Evolutionary conservation across 2,888 invertebrate species (phyloP).

Genomic region (Slavum lentiscoides): DNA sequence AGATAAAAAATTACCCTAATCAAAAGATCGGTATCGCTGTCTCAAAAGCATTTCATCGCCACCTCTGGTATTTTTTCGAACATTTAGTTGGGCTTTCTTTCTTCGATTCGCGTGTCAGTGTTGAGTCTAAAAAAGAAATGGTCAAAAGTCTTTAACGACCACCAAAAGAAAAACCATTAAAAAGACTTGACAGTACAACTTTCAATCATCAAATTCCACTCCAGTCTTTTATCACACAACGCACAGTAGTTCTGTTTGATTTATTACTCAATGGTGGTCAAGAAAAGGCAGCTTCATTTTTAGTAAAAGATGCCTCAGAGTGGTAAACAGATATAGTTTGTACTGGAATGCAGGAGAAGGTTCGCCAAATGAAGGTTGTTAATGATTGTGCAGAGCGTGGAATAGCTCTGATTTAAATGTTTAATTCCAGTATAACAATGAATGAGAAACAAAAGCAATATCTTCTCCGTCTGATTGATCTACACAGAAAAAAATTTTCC

Average conservation of each 20-base stretch:
- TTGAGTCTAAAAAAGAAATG: conserved; percentile 8
- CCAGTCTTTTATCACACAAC: neutral
- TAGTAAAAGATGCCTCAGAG: neutral
- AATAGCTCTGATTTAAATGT: conserved; percentile 4
- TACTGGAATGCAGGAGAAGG: neutral
- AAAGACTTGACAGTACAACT: neutral
- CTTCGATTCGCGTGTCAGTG: neutral
- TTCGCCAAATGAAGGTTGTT: neutral
- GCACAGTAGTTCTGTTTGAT: neutral
- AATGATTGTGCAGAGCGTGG: conserved; percentile 16
- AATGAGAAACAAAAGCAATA: neutral
- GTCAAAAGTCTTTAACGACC: neutral
- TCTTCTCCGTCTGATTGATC: neutral
- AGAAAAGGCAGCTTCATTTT: neutral
- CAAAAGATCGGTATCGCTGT: neutral
- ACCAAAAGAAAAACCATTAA: neutral
- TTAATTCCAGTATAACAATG: neutral
- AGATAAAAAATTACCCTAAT: conserved; percentile 6
- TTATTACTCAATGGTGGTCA: neutral
- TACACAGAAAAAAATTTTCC: neutral
- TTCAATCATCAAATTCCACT: neutral
- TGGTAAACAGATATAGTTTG: neutral
- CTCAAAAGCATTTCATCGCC: conserved; percentile 7
- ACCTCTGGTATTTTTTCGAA: conserved; percentile 4
- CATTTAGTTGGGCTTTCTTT: neutral